phyloP scores from a whole-genome alignment of 2,888 invertebrate genomes.

The Drosophila testacea region DNA sequence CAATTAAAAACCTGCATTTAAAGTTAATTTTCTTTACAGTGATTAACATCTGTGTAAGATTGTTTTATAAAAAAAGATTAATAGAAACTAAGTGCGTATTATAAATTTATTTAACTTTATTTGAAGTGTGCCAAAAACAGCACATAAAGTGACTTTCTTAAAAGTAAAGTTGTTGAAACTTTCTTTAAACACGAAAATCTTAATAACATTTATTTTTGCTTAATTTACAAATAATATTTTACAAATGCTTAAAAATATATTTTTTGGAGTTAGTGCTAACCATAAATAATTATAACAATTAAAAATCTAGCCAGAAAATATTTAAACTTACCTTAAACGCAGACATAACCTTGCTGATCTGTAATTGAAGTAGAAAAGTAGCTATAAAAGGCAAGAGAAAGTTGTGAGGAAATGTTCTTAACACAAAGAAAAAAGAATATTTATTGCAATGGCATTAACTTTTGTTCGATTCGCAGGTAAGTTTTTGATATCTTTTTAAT shows the following conservation, averaged over 20 bases:
- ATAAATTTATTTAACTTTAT: not conserved
- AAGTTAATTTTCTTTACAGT: slow-evolving; percentile 1
- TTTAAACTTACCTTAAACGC: not conserved
- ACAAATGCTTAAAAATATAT: too few species aligned
- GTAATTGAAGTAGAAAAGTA: too few species aligned
- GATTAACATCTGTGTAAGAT: not conserved
- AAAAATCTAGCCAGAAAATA: not conserved
- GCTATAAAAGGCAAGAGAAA: not conserved
- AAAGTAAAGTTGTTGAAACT: too few species aligned
- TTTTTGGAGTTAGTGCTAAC: too few species aligned
- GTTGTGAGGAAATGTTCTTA: not conserved
- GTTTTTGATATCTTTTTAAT: slow-evolving; percentile 7
- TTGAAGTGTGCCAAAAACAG: not conserved
- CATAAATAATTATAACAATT: too few species aligned
- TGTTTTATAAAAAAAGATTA: not conserved
- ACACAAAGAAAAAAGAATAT: not conserved
- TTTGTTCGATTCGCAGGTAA: slow-evolving; percentile 9
- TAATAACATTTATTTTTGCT: too few species aligned
- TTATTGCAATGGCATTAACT: not conserved
- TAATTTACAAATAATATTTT: too few species aligned
- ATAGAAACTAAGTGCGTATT: not conserved
- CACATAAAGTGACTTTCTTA: too few species aligned
- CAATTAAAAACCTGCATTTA: not conserved
- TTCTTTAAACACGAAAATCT: too few species aligned
- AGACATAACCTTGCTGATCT: too few species aligned